A percentile compares a stretch with the other conserved stretches of the same genome.
Evolutionary conservation across 2,797 vertebrate genomes (phyloP).

Genomic region (Heterohyrax brucei): DNA sequence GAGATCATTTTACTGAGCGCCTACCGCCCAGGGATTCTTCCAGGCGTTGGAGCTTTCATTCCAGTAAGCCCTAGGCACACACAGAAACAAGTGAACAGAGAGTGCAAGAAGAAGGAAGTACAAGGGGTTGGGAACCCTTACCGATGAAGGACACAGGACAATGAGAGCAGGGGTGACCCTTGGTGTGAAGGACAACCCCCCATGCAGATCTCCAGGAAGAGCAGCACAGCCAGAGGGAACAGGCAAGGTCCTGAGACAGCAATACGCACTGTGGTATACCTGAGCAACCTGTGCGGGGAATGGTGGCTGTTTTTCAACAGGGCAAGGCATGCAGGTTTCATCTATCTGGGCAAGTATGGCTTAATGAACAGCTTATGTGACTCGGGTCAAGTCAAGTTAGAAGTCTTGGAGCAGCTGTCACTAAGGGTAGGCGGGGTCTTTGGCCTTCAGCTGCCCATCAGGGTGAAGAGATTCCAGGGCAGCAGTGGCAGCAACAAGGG

Average conservation of each 20-base stretch:
- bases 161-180: neutral
- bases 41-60: neutral
- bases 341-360: neutral
- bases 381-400: neutral
- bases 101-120: constrained; percentile 13
- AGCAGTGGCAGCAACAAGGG: neutral
- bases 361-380: neutral
- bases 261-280: fast-evolving
- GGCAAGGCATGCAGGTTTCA: neutral
- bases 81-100: neutral
- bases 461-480: neutral
- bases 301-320: neutral
- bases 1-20: neutral
- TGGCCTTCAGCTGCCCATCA: neutral
- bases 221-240: neutral
- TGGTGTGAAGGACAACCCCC: neutral
- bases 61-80: neutral
- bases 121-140: neutral
- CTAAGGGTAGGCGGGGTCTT: neutral
- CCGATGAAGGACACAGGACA: neutral
- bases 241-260: neutral
- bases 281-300: neutral
- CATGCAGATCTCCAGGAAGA: neutral
- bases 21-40: neutral
- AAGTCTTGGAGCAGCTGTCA: neutral